Percentiles rank a stretch among this genome's conserved stretches.
Conservation (phyloP, 2,797 vertebrate species). For the Arvicola amphibius region DNA sequence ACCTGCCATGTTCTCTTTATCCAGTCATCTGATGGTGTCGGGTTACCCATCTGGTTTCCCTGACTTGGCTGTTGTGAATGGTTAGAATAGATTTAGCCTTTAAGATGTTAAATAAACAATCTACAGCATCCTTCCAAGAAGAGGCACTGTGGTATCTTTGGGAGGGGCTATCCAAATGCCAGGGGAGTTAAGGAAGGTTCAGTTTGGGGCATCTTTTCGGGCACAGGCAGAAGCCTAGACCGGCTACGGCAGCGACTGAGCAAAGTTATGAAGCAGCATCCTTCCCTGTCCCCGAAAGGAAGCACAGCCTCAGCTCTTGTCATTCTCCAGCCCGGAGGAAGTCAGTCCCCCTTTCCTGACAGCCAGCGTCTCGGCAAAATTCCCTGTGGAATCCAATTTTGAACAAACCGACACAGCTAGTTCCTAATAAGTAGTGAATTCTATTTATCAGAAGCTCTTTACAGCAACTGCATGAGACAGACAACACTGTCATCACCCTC, state of each 20-base stretch:
- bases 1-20: neutral
- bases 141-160: neutral
- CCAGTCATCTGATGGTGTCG: neutral
- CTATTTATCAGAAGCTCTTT: neutral
- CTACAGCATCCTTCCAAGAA: neutral
- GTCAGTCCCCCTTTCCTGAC: neutral
- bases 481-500: neutral
- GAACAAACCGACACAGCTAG: neutral
- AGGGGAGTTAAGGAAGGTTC: too few species aligned
- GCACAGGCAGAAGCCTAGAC: neutral
- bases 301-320: neutral
- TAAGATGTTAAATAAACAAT: neutral
- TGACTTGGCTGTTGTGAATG: neutral
- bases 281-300: accelerated
- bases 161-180: neutral
- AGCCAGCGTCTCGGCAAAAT: neutral
- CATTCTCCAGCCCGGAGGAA: neutral
- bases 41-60: accelerated
- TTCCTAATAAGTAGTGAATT: neutral
- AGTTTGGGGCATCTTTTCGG: neutral
- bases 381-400: neutral
- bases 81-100: neutral
- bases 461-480: neutral
- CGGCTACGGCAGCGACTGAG: neutral
- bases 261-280: neutral